Base-by-base conservation (phyloP, 1,140 invertebrate species). In the Heterodera carotae region DNA sequence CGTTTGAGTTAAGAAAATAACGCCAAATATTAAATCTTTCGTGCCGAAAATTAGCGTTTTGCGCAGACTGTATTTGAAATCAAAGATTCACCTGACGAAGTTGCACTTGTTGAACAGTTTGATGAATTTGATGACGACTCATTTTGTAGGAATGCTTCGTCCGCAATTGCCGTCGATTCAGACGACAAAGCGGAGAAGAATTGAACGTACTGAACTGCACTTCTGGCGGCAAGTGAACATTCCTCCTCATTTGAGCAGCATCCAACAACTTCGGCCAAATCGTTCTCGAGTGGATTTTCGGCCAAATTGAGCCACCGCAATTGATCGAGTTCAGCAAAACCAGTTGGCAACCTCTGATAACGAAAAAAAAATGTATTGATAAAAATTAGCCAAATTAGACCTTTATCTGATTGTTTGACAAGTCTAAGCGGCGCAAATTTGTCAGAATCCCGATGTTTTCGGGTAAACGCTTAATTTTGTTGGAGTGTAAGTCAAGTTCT, bases 181-280 rank as follows among this genome's bases (percentile, higher is more conserved):
- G 69, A 48, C 2, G 69, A 71, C 29, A 56, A 31, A 22, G 69
- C 22, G 59, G 29, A 71, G 25, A 59, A 71, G 59, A 71, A 71
- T 6, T 59, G 48, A n/a, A 71, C 69, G 59, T 71, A 71, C 48
- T 71, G 69, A 27, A 71, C 69, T 22, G 69, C 69, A 48, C n/a
- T 71, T 31, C 29, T 59, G 25, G 69, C 69, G 48, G 69, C 69
- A 22, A 22, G 7, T 8, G 33, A 48, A n/a, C 69, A 43, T 48
- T 71, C 27, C 8, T 71, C n/a, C 3, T 71, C 69, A 33, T 39
- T 48, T 29, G 34, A 75, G 43, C 72, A 64, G 15, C 8, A 2
- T n/a, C 72, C 72, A 72, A 39, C 33, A 62, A 75, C 56, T 25
- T 75, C 66, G n/a, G 66, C 72, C 72, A 75, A 69, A 34, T 75